Evolutionary conservation across 2,888 invertebrate species (phyloP).

Genomic region (Harpalus rufipes): DNA sequence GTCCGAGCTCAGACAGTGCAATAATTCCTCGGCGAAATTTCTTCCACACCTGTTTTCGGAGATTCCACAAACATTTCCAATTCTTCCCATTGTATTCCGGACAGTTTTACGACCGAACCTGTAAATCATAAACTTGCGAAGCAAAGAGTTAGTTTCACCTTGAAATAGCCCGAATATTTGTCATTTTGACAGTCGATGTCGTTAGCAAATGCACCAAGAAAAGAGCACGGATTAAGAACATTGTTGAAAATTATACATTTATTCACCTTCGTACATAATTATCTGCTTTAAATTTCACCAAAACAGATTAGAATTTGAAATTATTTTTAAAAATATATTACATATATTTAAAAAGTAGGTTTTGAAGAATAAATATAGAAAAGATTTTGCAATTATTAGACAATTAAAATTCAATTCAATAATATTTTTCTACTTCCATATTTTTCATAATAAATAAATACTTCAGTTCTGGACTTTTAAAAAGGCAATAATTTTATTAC

Average conservation of each 20-base stretch:
- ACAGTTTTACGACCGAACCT: slow-evolving; percentile 32
- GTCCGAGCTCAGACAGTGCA: slow-evolving; percentile 23
- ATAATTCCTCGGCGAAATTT: slow-evolving; percentile 36
- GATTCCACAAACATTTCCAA: slow-evolving; percentile 46
- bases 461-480: no score
- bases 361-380: no score
- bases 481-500: no score
- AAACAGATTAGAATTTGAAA: no score
- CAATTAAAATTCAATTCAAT: no score
- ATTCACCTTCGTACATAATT: background rate
- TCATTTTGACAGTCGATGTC: slow-evolving; percentile 39
- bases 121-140: slow-evolving; percentile 40
- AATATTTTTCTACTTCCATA: no score
- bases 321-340: no score
- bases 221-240: background rate
- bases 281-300: no score
- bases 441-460: no score
- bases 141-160: slow-evolving; percentile 47
- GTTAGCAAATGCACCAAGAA: background rate
- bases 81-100: slow-evolving; percentile 40
- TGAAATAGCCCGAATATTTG: slow-evolving; percentile 16
- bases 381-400: no score
- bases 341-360: no score
- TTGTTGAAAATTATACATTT: background rate
- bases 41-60: slow-evolving; percentile 46